A percentile compares a stretch with the other conserved stretches of the same genome.
These are phyloP conservation scores for Alexandromys oeconomus DNA, from an alignment of 2,797 vertebrate species.

Conservation along the genomic window DNA sequence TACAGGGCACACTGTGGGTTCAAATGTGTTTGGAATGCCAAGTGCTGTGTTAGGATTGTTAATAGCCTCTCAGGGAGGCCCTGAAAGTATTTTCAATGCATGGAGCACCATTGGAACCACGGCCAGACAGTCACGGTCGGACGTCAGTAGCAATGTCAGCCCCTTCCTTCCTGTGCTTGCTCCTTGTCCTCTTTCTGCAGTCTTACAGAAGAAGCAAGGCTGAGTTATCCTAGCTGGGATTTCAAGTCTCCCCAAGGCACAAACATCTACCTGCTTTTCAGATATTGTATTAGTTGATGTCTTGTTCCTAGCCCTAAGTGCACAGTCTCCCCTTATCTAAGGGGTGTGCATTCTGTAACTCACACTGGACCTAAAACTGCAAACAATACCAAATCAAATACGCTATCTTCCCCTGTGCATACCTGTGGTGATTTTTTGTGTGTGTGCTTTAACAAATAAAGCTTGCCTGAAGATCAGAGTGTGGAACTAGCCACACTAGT, in stretches of 20 bases:
- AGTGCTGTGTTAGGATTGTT: not conserved
- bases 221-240: not conserved
- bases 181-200: not conserved
- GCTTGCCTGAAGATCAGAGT: too few species aligned
- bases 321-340: not conserved
- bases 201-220: not conserved
- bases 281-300: not conserved
- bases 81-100: not conserved
- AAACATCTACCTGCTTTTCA: not conserved
- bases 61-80: not conserved
- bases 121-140: not conserved
- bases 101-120: not conserved
- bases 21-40: not conserved
- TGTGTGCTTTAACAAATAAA: too few species aligned
- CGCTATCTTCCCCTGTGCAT: too few species aligned
- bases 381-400: not conserved
- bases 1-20: not conserved
- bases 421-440: too few species aligned
- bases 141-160: not conserved
- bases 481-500: too few species aligned
- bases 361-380: not conserved
- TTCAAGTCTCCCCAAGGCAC: not conserved
- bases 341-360: not conserved
- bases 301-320: not conserved
- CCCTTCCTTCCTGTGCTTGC: not conserved